Base-by-base conservation (phyloP, 2,797 vertebrate species). In the Etheostoma perlongum region DNA sequence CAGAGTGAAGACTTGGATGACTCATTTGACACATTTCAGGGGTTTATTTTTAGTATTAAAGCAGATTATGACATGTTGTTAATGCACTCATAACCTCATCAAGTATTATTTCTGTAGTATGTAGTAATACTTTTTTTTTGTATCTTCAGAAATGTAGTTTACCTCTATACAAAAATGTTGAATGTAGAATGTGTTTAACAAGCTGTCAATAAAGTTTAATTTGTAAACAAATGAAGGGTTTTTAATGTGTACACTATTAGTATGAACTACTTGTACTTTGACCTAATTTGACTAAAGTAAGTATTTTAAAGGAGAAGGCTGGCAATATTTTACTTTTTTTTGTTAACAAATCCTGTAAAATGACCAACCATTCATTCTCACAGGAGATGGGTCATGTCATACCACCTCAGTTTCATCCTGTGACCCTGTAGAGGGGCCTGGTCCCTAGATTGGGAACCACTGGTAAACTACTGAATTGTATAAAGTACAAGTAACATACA, bases 141-240 rank as follows among this genome's bases (percentile, higher is more conserved):
- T 64, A 12, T 40, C 36, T 40, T 40, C 36, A 11, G 36, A 40
- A 40, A 40, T 40, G 36, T 40, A 10, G 2, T 42, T 59, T n/a
- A 21, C 25, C 15, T 30, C 18, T 12, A 2, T 58, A 10, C 18
- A 53, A 30, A 48, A 21, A 18, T 18, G 12, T 64, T 46, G 8
- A 65, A 3, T 63, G 36, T 40, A 40, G 4, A 59, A n/a, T 60
- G 55, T 55, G n/a, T 16, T 33, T 33, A 5, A 63, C 10, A 63
- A 19, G 25, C 36, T 30, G 18, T 52, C 33, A 82, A 73, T 83
- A 85, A 83, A 78, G 55, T 74, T 69, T 33, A 0, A 66, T 25
- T 52, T 52, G 16, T 25, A 2, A 49, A 40, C 36, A 40, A 40
- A 11, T 40, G 10, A 51, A 23, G 30, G 6, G 60, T 47, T 46